Evolutionary conservation across 2,797 vertebrate species (phyloP).

Genomic region (Onychomys torridus): DNA sequence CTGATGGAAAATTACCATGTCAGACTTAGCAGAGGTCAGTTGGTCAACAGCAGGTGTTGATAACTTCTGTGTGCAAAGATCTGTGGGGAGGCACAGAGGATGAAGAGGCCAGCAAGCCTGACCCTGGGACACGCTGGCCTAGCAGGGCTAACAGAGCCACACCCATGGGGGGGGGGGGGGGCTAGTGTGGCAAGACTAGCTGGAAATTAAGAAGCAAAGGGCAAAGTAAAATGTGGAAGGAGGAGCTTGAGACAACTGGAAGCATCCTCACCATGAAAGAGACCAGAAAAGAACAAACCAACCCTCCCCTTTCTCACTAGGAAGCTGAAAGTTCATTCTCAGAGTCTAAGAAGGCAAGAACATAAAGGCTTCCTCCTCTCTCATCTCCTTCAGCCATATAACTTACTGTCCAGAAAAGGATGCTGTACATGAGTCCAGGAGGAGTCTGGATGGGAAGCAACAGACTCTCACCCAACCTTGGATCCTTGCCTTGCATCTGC

Average conservation of each 20-base stretch:
- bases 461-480: not conserved
- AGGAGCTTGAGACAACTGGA: slow-evolving; percentile 8
- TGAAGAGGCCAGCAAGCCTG: slow-evolving; percentile 33
- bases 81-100: slow-evolving; percentile 42
- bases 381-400: not conserved
- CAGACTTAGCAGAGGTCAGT: slow-evolving; percentile 40
- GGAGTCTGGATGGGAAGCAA: slow-evolving; percentile 5
- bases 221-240: not conserved
- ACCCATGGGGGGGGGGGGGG: not conserved
- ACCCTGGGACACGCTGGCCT: slow-evolving; percentile 32
- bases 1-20: slow-evolving; percentile 33
- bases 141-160: slow-evolving; percentile 6
- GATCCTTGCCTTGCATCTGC: not conserved
- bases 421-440: not conserved
- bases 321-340: slow-evolving; percentile 73
- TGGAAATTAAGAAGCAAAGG: slow-evolving; percentile 71
- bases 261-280: not conserved
- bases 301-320: not conserved
- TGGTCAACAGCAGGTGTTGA: not conserved
- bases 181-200: not conserved
- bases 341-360: slow-evolving; percentile 40
- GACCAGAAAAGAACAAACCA: not conserved
- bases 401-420: not conserved
- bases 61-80: slow-evolving; percentile 37
- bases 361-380: slow-evolving; percentile 11